Evolutionary conservation across 2,113 vertebrate species (phyloP), one percentile per base, ranked within the genome.

Genomic region (Peucedramus taeniatus): DNA sequence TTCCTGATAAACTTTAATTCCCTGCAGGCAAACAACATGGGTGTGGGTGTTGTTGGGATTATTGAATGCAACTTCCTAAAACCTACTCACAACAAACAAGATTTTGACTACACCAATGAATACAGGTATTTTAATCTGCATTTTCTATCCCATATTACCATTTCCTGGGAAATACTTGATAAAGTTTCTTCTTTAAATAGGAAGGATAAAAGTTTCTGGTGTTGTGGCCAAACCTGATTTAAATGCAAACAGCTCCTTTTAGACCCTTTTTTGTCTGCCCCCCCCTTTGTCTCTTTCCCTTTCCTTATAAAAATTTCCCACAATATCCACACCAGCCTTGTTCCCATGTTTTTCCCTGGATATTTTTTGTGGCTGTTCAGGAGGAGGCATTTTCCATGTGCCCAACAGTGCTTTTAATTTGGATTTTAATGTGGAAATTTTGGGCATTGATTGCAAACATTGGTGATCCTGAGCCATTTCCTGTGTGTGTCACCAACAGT

Each of bases 11-110:
- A 26, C 90, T 83, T 87, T 39, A 12, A 89, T 97, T 95, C 93
- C 93, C 90, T 97, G 40, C 94, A 99, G 99, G 99, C 98, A 71
- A 99, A 99, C 95, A 98, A 94, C 57, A 98, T 97, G 97, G 99
- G 99, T 30, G 98, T 99, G 68, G 99, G 99, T 45, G 99, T 99
- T 56, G 99, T 99, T 64, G 99, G 99, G 9, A 97, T 99, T 88
- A 98, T 99, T 51, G 99, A 99, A 42, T 99, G 99, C 95, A 98
- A 99, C 97, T 99, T 99, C 91, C 97, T 99, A 50, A 98, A 99
- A 69, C 99, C 99, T 28, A 99, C 99, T 64, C 99, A 99, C 95
- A 99, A 99, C 97, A 99, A 99, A 89, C 99, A 99, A 91, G 99
- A 99, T 94, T 99, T 99, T 83, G 98, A 98, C 90, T 99, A 99